A percentile compares a stretch with the other conserved stretches of the same genome.
Conservation (phyloP, 1,140 invertebrate genomes). For the Mesaphorura yosii region DNA sequence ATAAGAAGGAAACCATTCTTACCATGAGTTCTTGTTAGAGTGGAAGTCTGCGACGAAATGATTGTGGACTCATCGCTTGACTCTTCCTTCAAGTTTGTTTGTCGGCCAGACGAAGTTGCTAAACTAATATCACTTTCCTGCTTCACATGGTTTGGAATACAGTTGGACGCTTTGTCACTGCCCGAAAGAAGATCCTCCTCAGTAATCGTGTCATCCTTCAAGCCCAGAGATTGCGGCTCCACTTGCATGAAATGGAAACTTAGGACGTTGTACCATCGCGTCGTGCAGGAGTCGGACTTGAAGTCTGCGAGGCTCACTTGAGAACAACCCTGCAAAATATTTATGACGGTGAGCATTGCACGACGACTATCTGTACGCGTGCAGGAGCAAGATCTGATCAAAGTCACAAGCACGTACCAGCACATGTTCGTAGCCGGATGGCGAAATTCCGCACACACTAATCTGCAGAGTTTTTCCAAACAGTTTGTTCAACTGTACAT, state of each 20-base stretch:
- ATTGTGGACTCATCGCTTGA: slow-evolving; percentile 94
- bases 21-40: slow-evolving; percentile 82
- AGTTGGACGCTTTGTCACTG: slow-evolving; percentile 12
- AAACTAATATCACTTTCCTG: slow-evolving; percentile 41
- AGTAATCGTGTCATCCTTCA: not conserved
- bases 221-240: slow-evolving; percentile 18
- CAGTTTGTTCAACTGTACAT: slow-evolving; percentile 59
- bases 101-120: slow-evolving; percentile 23
- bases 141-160: slow-evolving; percentile 36
- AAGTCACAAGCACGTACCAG: too few species aligned
- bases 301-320: slow-evolving; percentile 93
- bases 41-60: slow-evolving; percentile 90
- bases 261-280: slow-evolving; percentile 91
- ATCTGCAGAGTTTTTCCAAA: slow-evolving; percentile 78
- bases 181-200: not conserved
- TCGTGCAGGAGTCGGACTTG: slow-evolving; percentile 60
- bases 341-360: slow-evolving; percentile 21
- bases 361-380: too few species aligned
- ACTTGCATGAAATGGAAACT: slow-evolving; percentile 73
- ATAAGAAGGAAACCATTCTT: slow-evolving; percentile 30
- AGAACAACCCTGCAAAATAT: slow-evolving; percentile 63
- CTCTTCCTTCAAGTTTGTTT: slow-evolving; percentile 59
- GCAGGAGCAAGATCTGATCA: too few species aligned
- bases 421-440: slow-evolving; percentile 58
- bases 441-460: slow-evolving; percentile 59